Conservation (phyloP, 2,113 vertebrate genomes). For the Cavia aperea region DNA sequence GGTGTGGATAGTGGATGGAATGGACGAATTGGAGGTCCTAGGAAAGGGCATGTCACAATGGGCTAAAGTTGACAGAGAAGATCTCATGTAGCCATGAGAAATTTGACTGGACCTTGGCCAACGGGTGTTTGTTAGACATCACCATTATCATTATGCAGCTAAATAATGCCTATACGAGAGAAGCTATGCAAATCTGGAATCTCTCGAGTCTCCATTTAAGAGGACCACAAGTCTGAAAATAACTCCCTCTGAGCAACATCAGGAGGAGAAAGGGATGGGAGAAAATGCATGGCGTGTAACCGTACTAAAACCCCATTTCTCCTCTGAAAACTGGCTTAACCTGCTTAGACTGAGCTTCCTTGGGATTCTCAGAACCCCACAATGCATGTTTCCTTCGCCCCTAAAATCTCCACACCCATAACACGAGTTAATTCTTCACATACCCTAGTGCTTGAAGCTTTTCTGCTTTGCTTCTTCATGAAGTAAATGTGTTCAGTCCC, state of each 20-base stretch:
- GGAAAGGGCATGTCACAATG: not conserved
- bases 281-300: not conserved
- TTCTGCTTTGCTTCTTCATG: not conserved
- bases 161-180: not conserved
- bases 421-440: not conserved
- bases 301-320: not conserved
- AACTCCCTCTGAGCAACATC: not conserved
- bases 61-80: not conserved
- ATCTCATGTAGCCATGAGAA: not conserved
- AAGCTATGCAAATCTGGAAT: not conserved
- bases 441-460: not conserved
- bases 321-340: not conserved
- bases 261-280: not conserved
- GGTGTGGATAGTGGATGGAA: not conserved
- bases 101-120: not conserved
- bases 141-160: not conserved
- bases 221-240: conserved; percentile 33
- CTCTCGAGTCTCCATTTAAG: not conserved
- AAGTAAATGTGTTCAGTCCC: not conserved
- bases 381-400: not conserved
- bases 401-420: not conserved
- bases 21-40: not conserved
- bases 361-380: not conserved
- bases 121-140: not conserved
- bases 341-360: not conserved